phyloP scores from a whole-genome alignment of 2,113 vertebrate species.

The Channa maculata region DNA sequence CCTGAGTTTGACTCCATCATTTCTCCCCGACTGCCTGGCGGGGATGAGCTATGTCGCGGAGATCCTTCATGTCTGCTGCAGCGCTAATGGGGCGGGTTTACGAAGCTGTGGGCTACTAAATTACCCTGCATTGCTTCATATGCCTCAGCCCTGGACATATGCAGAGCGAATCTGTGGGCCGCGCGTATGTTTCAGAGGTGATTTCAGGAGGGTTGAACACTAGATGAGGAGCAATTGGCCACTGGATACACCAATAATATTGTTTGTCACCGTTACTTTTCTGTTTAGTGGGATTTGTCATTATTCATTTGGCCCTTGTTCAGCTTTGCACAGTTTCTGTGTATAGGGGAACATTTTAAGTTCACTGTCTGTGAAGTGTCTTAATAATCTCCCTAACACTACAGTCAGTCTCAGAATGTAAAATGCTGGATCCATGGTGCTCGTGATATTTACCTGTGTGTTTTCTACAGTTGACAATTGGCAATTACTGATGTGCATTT shows the following conservation, averaged over 20 bases:
- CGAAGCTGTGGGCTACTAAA: constrained; percentile 64
- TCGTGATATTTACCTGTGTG: background rate
- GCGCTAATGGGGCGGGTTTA: constrained; percentile 67
- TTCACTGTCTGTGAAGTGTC: constrained; percentile 4
- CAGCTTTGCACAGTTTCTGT: constrained; percentile 26
- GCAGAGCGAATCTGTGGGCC: constrained; percentile 62
- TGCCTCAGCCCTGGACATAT: constrained; percentile 48
- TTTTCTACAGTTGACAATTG: no score
- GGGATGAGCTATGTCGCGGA: constrained; percentile 65
- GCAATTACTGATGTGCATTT: background rate
- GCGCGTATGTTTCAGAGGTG: constrained; percentile 55
- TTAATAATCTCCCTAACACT: constrained; percentile 8
- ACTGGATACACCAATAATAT: constrained; percentile 52
- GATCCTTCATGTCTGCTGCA: constrained; percentile 72
- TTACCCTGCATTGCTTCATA: constrained; percentile 55
- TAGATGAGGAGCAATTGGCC: constrained; percentile 59
- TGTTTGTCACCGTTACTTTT: constrained; percentile 60
- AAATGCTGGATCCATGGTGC: background rate
- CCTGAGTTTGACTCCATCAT: constrained; percentile 71
- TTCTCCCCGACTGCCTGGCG: constrained; percentile 59
- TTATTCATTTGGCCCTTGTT: constrained; percentile 59
- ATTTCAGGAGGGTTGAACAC: constrained; percentile 56
- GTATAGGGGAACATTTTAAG: constrained; percentile 5
- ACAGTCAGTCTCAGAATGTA: background rate
- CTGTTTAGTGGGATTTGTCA: constrained; percentile 58